Conservation (phyloP, 2,797 vertebrate genomes). For the Rallus crepitans region DNA sequence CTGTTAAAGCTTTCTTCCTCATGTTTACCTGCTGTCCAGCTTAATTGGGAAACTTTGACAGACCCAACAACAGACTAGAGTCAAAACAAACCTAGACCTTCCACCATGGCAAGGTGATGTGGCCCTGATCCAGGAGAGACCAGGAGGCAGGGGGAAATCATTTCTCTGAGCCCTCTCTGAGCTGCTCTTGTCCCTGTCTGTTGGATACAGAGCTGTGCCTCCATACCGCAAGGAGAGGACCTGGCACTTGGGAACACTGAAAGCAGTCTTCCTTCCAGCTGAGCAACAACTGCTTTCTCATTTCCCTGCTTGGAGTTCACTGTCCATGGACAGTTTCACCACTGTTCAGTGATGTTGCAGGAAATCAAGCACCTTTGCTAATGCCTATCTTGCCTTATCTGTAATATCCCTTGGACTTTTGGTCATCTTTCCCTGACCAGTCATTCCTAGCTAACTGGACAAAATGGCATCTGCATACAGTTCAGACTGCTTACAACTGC, state of each 20-base stretch:
- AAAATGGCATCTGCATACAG: neutral
- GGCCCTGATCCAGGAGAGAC: neutral
- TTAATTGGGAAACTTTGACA: slow-evolving; percentile 50
- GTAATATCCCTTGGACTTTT: neutral
- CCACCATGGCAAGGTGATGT: neutral
- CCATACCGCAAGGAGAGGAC: accelerated
- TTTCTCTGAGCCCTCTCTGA: neutral
- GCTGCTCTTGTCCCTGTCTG: neutral
- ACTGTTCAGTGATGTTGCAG: neutral
- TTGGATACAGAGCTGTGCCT: neutral
- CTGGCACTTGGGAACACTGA: neutral
- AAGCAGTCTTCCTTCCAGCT: neutral
- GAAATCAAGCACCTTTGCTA: neutral
- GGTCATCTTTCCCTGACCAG: neutral
- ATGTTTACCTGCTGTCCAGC: slow-evolving; percentile 51
- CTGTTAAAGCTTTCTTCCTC: slow-evolving; percentile 42
- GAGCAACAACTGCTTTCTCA: accelerated
- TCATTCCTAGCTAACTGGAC: neutral
- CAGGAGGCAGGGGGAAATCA: neutral
- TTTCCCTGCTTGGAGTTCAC: neutral
- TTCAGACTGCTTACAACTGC: neutral
- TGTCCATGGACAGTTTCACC: neutral
- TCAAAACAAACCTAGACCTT: slow-evolving; percentile 45
- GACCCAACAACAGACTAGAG: neutral
- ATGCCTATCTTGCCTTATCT: neutral